Evolutionary conservation across 2,113 vertebrate genomes (phyloP).

Genomic region (Columba janthina): DNA sequence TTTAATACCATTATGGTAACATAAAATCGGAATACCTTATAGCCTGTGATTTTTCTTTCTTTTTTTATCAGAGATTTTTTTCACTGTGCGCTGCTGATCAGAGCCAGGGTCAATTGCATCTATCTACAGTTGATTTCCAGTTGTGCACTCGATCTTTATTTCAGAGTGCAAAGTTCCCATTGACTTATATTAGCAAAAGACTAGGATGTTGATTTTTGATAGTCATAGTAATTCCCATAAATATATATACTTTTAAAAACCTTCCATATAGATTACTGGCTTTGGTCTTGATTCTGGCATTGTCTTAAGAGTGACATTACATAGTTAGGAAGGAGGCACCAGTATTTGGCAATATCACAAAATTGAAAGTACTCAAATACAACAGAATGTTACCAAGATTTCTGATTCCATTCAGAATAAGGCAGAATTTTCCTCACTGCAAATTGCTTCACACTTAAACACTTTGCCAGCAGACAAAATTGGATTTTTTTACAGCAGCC

Average conservation of each 20-base stretch:
- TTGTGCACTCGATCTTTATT: background rate
- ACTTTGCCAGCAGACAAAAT: conserved; percentile 54
- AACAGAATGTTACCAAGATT: conserved; percentile 43
- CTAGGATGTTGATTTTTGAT: background rate
- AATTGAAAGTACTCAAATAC: conserved; percentile 19
- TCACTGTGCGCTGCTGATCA: background rate
- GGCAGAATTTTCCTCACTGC: conserved; percentile 51
- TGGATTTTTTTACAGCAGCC: conserved; percentile 31
- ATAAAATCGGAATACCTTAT: background rate
- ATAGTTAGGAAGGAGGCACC: background rate
- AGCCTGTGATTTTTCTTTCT: background rate
- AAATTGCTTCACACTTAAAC: conserved; percentile 58
- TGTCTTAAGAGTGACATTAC: conserved; percentile 18
- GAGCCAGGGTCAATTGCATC: background rate
- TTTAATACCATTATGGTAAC: background rate
- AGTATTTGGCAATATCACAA: background rate
- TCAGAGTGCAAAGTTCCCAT: background rate
- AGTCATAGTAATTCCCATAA: background rate
- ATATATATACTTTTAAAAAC: background rate
- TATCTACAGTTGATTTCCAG: background rate
- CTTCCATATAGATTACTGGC: background rate
- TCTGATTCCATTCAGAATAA: conserved; percentile 50
- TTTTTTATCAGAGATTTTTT: background rate
- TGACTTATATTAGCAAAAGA: background rate
- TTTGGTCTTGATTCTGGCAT: conserved; percentile 13